Base-by-base conservation (phyloP, 2,113 vertebrate species). In the Nibea albiflora region DNA sequence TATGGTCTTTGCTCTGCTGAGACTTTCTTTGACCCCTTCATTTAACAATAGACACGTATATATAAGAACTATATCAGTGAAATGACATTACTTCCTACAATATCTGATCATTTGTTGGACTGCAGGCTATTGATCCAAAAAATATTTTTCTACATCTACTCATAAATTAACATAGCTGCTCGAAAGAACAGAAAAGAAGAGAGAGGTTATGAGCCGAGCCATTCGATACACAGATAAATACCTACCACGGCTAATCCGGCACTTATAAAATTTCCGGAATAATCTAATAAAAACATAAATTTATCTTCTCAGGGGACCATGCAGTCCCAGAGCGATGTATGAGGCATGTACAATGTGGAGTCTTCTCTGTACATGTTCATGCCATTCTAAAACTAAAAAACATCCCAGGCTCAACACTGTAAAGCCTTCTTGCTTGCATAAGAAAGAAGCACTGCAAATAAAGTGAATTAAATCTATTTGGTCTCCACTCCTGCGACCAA, bases 251-350 rank as follows among this genome's bases (percentile, higher is more conserved):
- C 78, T 89, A 86, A 88, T 86, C 86, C 57, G 14, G 57, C 86
- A 77, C 62, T 89, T 73, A 86, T 81, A 92, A 84, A 63, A 90
- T 91, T 90, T 80, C 78, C 20, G 26, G 84, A 89, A 91, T 91
- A 91, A 91, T 90, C 86, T 82, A 90, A 93, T 92, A 88, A 92
- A 84, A 88, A 68, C n/a, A 85, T 77, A 92, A 81, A 86, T 80
- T 77, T 84, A 85, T 89, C 74, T 80, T 77, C 78, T 90, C 70
- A 26, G 46, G 73, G 77, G 84, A 86, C 52, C 9, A 4, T 75
- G 46, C 63, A 31, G 50, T 81, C 66, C 47, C 56, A 20, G 73
- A 57, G 50, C 24, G 52, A 82, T 82, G 74, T 57, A 54, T 35
- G 35, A 57, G 73, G 49, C 69, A 65, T 67, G 50, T 6, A 64